Conservation (phyloP, 2,888 invertebrate species). For the Carcina quercana region DNA sequence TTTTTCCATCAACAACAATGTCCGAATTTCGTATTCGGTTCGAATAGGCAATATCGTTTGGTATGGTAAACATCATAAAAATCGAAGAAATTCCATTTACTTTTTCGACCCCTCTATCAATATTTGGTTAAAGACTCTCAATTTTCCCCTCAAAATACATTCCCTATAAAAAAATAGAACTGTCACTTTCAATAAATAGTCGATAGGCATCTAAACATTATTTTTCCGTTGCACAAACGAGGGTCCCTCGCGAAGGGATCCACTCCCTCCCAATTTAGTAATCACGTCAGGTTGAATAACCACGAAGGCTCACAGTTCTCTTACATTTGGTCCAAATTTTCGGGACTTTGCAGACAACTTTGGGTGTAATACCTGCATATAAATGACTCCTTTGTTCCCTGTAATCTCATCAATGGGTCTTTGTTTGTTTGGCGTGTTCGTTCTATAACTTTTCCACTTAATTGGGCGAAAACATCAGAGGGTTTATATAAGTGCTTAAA, state of each 20-base stretch:
- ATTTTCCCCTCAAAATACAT: constrained; percentile 9
- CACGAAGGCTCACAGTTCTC: constrained; percentile 5
- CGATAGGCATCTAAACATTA: constrained; percentile 46
- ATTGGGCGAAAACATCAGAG: constrained; percentile 9
- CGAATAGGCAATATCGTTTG: too few species aligned
- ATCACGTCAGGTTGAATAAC: constrained; percentile 49
- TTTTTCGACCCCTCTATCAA: too few species aligned
- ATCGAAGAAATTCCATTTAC: too few species aligned
- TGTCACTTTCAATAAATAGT: constrained; percentile 48
- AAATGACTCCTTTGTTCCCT: constrained; percentile 59
- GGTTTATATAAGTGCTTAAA: constrained; percentile 6
- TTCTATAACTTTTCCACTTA: constrained; percentile 13
- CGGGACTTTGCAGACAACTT: constrained; percentile 4
- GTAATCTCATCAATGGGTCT: constrained; percentile 46
- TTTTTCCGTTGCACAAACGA: constrained; percentile 42
- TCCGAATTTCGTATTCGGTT: too few species aligned
- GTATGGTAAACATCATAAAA: too few species aligned
- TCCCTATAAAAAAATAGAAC: constrained; percentile 24
- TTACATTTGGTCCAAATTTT: neutral
- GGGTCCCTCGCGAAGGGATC: constrained; percentile 32
- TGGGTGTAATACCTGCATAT: constrained; percentile 50
- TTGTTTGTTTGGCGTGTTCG: constrained; percentile 31
- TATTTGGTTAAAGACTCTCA: too few species aligned
- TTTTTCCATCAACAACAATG: too few species aligned
- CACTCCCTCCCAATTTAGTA: constrained; percentile 49